phyloP scores from a whole-genome alignment of 1,140 invertebrate species.

The Drosophila navojoa region DNA sequence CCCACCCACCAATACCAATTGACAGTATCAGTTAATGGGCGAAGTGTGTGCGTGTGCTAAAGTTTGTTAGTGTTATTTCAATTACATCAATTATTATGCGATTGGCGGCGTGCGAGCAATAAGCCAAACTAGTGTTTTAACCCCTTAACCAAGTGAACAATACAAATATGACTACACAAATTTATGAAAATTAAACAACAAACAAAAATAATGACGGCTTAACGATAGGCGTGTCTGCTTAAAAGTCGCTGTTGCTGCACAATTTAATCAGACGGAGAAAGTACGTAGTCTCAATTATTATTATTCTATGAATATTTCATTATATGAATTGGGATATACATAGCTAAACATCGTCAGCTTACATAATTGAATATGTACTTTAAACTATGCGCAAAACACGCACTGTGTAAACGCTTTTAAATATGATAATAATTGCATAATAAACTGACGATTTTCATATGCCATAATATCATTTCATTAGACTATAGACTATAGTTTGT shows the following conservation, averaged over 20 bases:
- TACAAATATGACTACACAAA: neutral
- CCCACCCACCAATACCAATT: conserved; percentile 48
- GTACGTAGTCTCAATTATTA: conserved; percentile 16
- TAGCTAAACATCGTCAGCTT: conserved; percentile 14
- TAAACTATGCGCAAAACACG: neutral
- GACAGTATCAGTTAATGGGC: conserved; percentile 23
- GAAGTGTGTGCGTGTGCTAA: conserved; percentile 53
- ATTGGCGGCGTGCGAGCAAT: conserved; percentile 21
- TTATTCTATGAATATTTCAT: neutral
- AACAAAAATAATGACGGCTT: neutral
- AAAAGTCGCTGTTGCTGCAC: neutral
- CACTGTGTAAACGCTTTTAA: conserved; percentile 1
- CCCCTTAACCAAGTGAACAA: neutral
- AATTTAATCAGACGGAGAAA: neutral
- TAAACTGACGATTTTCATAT: conserved; percentile 15
- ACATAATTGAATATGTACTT: conserved; percentile 38
- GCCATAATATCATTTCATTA: too few relatives aligned
- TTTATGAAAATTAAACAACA: conserved; percentile 5
- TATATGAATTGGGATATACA: neutral
- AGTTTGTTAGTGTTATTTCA: conserved; percentile 48
- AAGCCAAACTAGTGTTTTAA: conserved; percentile 34
- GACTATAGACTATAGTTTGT: too few relatives aligned
- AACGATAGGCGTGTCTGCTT: conserved; percentile 1
- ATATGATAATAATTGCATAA: conserved; percentile 42
- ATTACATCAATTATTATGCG: conserved; percentile 39